Conservation (phyloP, 2,888 invertebrate species). For the Acanthococcus lagerstroemiae region DNA sequence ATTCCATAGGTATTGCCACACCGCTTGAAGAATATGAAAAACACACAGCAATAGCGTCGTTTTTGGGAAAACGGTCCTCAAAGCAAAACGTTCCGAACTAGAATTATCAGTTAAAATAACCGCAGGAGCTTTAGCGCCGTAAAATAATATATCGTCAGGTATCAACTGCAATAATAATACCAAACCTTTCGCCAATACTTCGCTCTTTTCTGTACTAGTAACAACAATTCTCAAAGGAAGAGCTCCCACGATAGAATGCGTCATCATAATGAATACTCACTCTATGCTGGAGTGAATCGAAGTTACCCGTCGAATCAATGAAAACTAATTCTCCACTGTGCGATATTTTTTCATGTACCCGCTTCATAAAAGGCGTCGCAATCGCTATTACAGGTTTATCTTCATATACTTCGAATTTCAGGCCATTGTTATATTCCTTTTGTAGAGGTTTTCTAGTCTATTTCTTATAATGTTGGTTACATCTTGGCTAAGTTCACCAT, state of each 20-base stretch:
- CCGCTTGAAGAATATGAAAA: slow-evolving; percentile 34
- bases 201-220: not conserved
- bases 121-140: slow-evolving; percentile 17
- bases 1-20: slow-evolving; percentile 31
- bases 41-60: slow-evolving; percentile 29
- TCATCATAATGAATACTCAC: not conserved
- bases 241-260: not conserved
- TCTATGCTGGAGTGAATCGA: not conserved
- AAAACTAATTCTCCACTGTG: not conserved
- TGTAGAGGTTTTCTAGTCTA: too few relatives aligned
- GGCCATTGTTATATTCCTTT: not conserved
- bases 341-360: not conserved
- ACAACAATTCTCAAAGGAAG: not conserved
- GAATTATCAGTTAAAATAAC: slow-evolving; percentile 34
- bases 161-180: not conserved
- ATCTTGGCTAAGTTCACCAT: too few relatives aligned
- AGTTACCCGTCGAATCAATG: slow-evolving; percentile 3
- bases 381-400: not conserved
- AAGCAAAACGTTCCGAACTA: slow-evolving; percentile 30
- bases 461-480: too few relatives aligned
- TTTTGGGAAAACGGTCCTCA: slow-evolving; percentile 21
- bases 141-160: not conserved
- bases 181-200: not conserved
- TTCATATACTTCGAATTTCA: not conserved
- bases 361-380: slow-evolving; percentile 8